Percentiles rank a stretch among this genome's conserved stretches.
Conservation (phyloP, 1,140 invertebrate genomes). For the Drosophila fuyamai region DNA sequence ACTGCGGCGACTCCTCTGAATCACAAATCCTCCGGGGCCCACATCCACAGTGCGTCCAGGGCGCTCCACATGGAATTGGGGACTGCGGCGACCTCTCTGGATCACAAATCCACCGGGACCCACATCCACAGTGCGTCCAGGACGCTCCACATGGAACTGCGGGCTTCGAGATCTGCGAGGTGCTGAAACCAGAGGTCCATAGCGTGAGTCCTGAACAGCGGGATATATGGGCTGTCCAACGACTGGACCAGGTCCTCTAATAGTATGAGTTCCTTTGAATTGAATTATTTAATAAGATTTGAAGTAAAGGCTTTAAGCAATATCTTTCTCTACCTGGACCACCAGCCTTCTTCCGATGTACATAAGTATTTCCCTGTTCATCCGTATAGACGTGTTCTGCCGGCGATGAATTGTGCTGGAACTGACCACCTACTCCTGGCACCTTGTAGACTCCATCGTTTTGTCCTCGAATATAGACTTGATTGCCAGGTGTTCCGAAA, state of each 20-base stretch:
- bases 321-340: slow-evolving; percentile 2
- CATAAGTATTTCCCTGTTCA: slow-evolving; percentile 44
- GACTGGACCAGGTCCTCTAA: slow-evolving; percentile 26
- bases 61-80: slow-evolving; percentile 21
- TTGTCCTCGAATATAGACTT: slow-evolving; percentile 55
- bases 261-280: slow-evolving; percentile 12
- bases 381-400: slow-evolving; percentile 45
- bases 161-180: slow-evolving; percentile 7
- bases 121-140: slow-evolving; percentile 16
- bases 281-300: background rate
- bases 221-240: slow-evolving; percentile 3
- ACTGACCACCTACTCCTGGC: slow-evolving; percentile 46
- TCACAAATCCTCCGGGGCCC: background rate
- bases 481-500: slow-evolving; percentile 40
- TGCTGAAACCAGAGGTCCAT: background rate
- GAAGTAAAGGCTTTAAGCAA: background rate
- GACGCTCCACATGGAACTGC: slow-evolving; percentile 16
- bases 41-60: slow-evolving; percentile 30
- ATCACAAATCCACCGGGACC: background rate
- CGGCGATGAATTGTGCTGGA: slow-evolving; percentile 27
- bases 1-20: slow-evolving; percentile 12
- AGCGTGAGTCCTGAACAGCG: background rate
- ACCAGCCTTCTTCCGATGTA: slow-evolving; percentile 7
- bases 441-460: slow-evolving; percentile 44
- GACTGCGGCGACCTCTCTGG: slow-evolving; percentile 8